phyloP scores from a whole-genome alignment of 2,888 invertebrate genomes.

The Bugulina stolonifera region DNA sequence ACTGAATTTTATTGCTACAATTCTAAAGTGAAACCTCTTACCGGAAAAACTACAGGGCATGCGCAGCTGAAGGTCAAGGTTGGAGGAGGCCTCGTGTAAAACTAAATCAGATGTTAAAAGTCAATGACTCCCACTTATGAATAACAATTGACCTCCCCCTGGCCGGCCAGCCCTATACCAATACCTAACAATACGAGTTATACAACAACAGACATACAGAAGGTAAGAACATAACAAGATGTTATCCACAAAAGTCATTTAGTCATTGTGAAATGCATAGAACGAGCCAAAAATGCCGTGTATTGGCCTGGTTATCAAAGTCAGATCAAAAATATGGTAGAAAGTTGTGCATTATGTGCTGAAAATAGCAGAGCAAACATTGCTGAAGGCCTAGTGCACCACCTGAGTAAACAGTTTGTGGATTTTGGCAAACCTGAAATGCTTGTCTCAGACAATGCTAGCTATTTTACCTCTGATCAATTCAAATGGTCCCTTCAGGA shows the following conservation, averaged over 20 bases:
- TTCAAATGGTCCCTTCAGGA: neutral
- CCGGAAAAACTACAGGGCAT: too few relatives aligned
- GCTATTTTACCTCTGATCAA: neutral
- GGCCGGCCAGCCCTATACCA: too few relatives aligned
- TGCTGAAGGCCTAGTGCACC: neutral
- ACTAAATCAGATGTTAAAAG: too few relatives aligned
- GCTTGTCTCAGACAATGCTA: neutral
- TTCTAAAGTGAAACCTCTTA: too few relatives aligned
- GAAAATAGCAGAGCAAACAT: neutral
- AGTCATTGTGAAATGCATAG: neutral
- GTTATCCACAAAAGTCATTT: neutral
- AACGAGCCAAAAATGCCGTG: neutral
- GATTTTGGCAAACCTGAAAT: constrained; percentile 16
- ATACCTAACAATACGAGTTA: too few relatives aligned
- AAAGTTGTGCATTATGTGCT: neutral
- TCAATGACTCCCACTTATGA: too few relatives aligned
- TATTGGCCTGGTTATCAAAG: neutral
- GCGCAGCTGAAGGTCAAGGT: too few relatives aligned
- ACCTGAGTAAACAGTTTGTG: neutral
- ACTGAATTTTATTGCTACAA: too few relatives aligned
- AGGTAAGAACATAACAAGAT: too few relatives aligned
- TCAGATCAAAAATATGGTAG: neutral
- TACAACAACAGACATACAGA: too few relatives aligned
- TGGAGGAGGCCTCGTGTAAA: too few relatives aligned
- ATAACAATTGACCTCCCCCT: too few relatives aligned